A percentile compares a stretch with the other conserved stretches of the same genome.
phyloP scores from a whole-genome alignment of 2,797 vertebrate species.

The Todus mexicanus region DNA sequence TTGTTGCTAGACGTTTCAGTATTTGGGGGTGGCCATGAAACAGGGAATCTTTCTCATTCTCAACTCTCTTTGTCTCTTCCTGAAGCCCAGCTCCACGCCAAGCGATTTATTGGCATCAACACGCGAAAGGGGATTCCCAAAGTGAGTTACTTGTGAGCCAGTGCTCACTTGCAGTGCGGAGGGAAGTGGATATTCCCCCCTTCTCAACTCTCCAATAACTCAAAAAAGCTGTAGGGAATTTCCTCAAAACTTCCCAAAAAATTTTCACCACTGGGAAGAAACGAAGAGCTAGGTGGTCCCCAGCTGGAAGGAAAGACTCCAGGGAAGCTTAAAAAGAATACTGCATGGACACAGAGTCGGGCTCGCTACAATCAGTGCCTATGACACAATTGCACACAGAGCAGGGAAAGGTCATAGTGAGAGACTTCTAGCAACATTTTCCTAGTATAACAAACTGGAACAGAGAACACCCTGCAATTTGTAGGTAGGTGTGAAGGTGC shows the following conservation, averaged over 20 bases:
- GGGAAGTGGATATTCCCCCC: not conserved
- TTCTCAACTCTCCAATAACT: not conserved
- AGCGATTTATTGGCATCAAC: not conserved
- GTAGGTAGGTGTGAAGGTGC: not conserved
- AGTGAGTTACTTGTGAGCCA: not conserved
- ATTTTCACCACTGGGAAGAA: not conserved
- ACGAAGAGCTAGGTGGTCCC: not conserved
- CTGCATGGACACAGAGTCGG: not conserved
- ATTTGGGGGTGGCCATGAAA: not conserved
- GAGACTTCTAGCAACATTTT: not conserved
- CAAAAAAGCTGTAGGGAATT: constrained; percentile 47
- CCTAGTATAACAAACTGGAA: not conserved
- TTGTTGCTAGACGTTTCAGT: not conserved
- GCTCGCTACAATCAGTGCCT: not conserved
- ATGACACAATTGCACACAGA: not conserved
- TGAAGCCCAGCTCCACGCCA: not conserved
- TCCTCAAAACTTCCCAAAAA: constrained; percentile 46
- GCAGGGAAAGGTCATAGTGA: not conserved
- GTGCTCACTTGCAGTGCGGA: accelerated
- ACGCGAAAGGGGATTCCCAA: constrained; percentile 16
- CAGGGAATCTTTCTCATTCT: not conserved
- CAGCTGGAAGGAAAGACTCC: not conserved
- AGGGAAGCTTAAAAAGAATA: not conserved
- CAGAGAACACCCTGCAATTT: not conserved
- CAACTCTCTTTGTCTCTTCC: not conserved